phyloP scores from a whole-genome alignment of 2,113 vertebrate species.

The Hiodon alosoides region DNA sequence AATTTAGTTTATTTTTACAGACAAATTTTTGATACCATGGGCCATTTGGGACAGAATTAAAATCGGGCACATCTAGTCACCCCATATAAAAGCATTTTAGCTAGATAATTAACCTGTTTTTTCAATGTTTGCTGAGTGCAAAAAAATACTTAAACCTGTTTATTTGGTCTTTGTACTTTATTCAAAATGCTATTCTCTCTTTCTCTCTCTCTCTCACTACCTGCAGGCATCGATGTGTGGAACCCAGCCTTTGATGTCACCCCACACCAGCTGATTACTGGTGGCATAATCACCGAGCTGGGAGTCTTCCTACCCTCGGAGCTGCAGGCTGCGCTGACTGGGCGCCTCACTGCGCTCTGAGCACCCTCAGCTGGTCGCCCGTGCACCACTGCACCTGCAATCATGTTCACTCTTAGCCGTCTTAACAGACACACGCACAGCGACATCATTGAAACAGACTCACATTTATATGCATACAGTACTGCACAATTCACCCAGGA shows the following conservation, averaged over 20 bases:
- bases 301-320: conserved; percentile 80
- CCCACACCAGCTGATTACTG: conserved; percentile 83
- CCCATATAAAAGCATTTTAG: neutral
- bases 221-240: conserved; percentile 80
- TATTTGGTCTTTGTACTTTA: too few species aligned
- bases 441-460: neutral
- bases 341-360: conserved; percentile 71
- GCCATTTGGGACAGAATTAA: too few species aligned
- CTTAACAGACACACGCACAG: conserved; percentile 24
- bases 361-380: neutral
- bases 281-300: conserved; percentile 82
- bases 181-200: neutral
- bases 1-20: too few species aligned
- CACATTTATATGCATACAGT: neutral
- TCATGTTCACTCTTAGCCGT: neutral
- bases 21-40: too few species aligned
- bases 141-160: too few species aligned
- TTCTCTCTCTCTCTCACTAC: conserved; percentile 2
- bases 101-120: neutral
- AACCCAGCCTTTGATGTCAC: conserved; percentile 88
- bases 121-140: neutral
- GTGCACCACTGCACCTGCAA: conserved; percentile 46
- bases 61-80: too few species aligned
- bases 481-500: neutral
- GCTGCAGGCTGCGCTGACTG: conserved; percentile 71